These are phyloP conservation scores for Elephas maximus DNA, from an alignment of 2,113 vertebrate genomes.

Conservation along the genomic window DNA sequence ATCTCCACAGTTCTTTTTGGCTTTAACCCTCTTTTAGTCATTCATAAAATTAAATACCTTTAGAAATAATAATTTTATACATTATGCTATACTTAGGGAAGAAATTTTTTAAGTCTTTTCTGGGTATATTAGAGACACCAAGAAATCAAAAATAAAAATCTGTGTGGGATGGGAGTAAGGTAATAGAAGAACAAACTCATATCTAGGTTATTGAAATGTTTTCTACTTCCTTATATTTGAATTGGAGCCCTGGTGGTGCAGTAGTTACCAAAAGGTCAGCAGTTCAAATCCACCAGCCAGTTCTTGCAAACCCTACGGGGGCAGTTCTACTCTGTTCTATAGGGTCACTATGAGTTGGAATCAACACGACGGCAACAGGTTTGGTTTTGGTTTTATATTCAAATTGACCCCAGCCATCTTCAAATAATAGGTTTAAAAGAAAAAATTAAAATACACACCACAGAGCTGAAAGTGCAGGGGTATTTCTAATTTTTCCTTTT, in stretches of 20 bases:
- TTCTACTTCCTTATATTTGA: conserved; percentile 13
- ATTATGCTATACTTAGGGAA: background rate
- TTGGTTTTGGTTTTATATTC: no score
- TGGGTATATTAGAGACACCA: background rate
- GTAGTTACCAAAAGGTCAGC: no score
- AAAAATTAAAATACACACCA: background rate
- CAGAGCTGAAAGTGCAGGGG: background rate
- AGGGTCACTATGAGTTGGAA: no score
- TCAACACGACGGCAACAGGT: no score
- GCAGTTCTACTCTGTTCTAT: no score
- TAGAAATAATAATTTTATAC: background rate
- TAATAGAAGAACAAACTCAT: background rate
- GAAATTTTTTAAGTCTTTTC: conserved; percentile 26
- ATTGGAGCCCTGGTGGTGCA: background rate
- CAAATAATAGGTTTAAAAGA: background rate
- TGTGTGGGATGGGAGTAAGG: background rate
- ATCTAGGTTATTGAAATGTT: background rate
- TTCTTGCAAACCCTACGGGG: no score
- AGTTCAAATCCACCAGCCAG: no score
- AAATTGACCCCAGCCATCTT: background rate
- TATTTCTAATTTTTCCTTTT: conserved; percentile 1
- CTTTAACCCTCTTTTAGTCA: conserved; percentile 35
- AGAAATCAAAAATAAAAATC: background rate
- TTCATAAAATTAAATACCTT: background rate
- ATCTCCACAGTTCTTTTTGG: background rate